Percentiles rank a stretch among this genome's conserved stretches.
These are phyloP conservation scores for Schrankia costaestrigalis DNA, from an alignment of 2,888 invertebrate species.

Conservation along the genomic window DNA sequence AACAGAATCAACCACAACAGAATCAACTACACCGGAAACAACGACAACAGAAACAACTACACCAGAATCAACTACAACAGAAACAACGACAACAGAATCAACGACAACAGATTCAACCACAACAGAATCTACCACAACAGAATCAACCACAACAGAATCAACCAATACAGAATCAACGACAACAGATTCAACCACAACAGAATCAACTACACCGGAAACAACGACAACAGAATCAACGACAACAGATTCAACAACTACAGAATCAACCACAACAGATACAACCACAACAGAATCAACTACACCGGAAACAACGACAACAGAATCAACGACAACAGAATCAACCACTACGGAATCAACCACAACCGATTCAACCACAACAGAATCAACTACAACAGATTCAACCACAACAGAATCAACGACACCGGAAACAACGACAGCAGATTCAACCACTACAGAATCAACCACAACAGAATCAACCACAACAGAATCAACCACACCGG, in stretches of 20 bases:
- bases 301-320: slow-evolving; percentile 1
- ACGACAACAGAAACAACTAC: slow-evolving; percentile 2
- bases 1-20: not conserved
- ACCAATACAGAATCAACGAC: not conserved
- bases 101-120: slow-evolving; percentile 1
- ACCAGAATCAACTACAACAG: slow-evolving; percentile 5
- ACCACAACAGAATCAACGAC: not conserved
- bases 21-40: slow-evolving; percentile 1
- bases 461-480: not conserved
- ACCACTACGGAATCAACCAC: not conserved
- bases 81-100: slow-evolving; percentile 5
- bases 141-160: not conserved
- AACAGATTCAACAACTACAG: not conserved
- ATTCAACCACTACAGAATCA: not conserved
- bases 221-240: not conserved
- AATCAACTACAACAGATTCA: not conserved
- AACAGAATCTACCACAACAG: not conserved
- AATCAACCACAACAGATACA: not conserved
- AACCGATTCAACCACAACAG: not conserved
- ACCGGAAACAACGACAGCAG: not conserved
- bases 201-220: not conserved
- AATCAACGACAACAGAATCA: not conserved
- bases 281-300: slow-evolving; percentile 1
- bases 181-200: slow-evolving; percentile 2
- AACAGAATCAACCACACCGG: not conserved